These are phyloP conservation scores for Melanogrammus aeglefinus DNA, from an alignment of 2,797 vertebrate species.

Conservation along the genomic window DNA sequence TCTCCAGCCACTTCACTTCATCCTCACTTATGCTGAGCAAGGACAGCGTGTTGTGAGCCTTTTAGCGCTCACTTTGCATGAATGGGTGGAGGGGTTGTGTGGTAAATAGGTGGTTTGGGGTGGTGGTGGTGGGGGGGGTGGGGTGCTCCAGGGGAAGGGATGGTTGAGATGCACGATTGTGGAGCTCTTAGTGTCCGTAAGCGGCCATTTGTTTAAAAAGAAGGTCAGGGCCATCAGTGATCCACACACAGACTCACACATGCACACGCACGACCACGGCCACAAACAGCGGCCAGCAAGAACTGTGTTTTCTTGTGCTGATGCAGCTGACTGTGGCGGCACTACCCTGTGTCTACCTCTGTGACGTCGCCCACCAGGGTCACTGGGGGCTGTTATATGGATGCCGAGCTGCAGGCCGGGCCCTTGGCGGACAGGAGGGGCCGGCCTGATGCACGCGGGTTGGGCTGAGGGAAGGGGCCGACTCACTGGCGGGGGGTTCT, in stretches of 20 bases:
- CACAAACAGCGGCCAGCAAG: not conserved
- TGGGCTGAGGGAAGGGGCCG: not conserved
- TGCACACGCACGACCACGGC: not conserved
- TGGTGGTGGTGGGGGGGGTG: not conserved
- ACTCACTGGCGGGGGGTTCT: not conserved
- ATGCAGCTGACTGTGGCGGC: not conserved
- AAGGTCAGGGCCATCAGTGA: not conserved
- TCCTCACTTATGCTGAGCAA: slow-evolving; percentile 3
- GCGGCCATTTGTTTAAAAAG: not conserved
- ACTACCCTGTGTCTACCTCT: not conserved
- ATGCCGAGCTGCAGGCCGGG: not conserved
- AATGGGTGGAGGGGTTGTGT: not conserved
- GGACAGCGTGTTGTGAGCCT: slow-evolving; percentile 62
- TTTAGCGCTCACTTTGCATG: slow-evolving; percentile 57
- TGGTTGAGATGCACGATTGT: no score
- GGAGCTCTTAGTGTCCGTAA: not conserved
- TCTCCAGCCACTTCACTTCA: slow-evolving; percentile 23
- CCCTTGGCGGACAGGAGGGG: not conserved
- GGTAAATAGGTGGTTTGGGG: not conserved
- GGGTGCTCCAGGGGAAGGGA: not conserved
- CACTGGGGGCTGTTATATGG: not conserved
- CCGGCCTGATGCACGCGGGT: not conserved
- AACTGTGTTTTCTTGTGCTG: not conserved
- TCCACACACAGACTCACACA: not conserved
- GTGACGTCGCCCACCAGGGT: not conserved